Evolutionary conservation across 2,888 invertebrate genomes (phyloP).

Genomic region (Adela reaumurella): DNA sequence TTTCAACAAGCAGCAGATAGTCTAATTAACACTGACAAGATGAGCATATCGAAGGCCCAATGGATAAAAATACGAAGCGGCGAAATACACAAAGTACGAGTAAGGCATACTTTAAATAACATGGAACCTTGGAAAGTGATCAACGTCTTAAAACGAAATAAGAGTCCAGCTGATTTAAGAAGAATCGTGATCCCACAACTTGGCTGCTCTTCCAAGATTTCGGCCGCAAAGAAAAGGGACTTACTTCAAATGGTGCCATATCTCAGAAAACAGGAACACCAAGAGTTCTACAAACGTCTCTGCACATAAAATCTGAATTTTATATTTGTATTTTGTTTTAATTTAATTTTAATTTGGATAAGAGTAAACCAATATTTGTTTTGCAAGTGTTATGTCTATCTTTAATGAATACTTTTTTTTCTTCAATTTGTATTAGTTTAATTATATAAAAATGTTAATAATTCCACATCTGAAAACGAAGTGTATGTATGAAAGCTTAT

Average conservation of each 20-base stretch:
- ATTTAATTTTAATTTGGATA: no score
- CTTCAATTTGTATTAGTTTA: no score
- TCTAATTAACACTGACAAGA: slow-evolving; percentile 9
- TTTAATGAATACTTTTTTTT: no score
- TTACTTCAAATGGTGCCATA: background rate
- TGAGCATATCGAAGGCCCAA: slow-evolving; percentile 9
- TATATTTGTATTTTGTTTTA: no score
- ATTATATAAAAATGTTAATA: no score
- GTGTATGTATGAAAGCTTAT: no score
- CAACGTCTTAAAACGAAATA: slow-evolving; percentile 1
- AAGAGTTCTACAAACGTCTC: no score
- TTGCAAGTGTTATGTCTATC: no score
- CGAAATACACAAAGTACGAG: slow-evolving; percentile 5
- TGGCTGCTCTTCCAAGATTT: slow-evolving; percentile 7
- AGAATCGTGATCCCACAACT: slow-evolving; percentile 6
- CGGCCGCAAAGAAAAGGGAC: slow-evolving; percentile 8
- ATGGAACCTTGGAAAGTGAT: slow-evolving; percentile 7
- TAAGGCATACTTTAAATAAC: slow-evolving; percentile 7
- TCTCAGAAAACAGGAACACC: no score
- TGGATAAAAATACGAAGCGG: slow-evolving; percentile 5
- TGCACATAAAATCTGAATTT: no score
- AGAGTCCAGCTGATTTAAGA: slow-evolving; percentile 1
- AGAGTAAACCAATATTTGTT: no score
- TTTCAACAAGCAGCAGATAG: slow-evolving; percentile 9
- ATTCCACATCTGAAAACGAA: no score